These are phyloP conservation scores for Neuroterus valhalla DNA, from an alignment of 1,140 invertebrate genomes.

Conservation along the genomic window DNA sequence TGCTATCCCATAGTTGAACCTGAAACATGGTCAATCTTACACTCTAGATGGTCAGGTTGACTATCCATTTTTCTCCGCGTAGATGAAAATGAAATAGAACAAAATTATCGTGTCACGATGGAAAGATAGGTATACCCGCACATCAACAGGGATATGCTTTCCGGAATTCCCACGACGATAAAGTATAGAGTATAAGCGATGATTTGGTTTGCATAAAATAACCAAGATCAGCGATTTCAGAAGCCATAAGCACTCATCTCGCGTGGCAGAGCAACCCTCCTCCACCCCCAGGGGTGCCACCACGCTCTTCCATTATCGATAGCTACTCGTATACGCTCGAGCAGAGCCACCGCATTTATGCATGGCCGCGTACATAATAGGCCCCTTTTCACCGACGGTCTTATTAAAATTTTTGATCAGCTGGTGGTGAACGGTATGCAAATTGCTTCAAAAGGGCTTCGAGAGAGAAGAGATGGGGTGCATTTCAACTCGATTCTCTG, in stretches of 20 bases:
- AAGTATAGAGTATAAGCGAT: too few relatives aligned
- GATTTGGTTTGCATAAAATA: constrained; percentile 49
- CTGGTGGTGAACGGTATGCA: constrained; percentile 69
- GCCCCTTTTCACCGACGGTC: constrained; percentile 56
- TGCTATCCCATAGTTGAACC: too few relatives aligned
- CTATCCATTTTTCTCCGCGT: too few relatives aligned
- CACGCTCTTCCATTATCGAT: constrained; percentile 52
- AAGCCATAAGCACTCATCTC: constrained; percentile 37
- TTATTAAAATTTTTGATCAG: constrained; percentile 75
- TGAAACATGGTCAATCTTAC: too few relatives aligned
- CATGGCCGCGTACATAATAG: constrained; percentile 52
- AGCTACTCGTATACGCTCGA: constrained; percentile 35
- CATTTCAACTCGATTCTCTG: constrained; percentile 14
- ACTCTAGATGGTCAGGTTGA: too few relatives aligned
- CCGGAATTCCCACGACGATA: constrained; percentile 41
- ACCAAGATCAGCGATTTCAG: constrained; percentile 50
- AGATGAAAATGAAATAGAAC: background rate
- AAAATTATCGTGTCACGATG: constrained; percentile 6
- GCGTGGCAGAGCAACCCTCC: constrained; percentile 26
- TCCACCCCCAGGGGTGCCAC: constrained; percentile 13
- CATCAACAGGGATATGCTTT: constrained; percentile 4
- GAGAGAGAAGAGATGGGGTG: constrained; percentile 31
- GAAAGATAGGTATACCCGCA: constrained; percentile 6
- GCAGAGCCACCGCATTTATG: constrained; percentile 55
- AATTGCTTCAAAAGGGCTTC: constrained; percentile 56